Evolutionary conservation across 53 echinoderm and acorn worm species (phyloP).

Genomic region (Zoroaster sp.): DNA sequence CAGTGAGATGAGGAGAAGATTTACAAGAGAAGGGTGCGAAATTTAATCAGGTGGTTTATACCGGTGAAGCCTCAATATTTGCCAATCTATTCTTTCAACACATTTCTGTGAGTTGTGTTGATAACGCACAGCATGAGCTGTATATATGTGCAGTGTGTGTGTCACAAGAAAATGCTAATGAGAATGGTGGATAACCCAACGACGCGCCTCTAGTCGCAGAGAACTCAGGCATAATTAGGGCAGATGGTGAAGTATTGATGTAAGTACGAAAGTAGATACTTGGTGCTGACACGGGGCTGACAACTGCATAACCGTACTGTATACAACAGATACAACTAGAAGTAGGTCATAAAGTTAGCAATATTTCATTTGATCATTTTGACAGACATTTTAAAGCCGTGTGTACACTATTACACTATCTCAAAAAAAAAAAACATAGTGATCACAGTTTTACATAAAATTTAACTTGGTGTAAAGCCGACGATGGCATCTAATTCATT

Average conservation of each 20-base stretch:
- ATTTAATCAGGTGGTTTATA: background rate
- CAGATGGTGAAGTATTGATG: background rate
- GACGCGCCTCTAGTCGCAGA: background rate
- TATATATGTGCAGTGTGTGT: too few relatives aligned
- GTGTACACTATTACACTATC: too few relatives aligned
- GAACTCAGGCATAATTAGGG: background rate
- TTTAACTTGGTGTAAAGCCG: too few relatives aligned
- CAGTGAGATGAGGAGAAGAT: too few relatives aligned
- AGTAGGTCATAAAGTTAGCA: background rate
- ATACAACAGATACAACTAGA: background rate
- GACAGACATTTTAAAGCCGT: too few relatives aligned
- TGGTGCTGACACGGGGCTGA: background rate
- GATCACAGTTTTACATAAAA: too few relatives aligned
- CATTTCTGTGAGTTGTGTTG: background rate
- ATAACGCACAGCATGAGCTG: background rate
- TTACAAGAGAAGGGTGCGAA: background rate
- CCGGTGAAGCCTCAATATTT: background rate
- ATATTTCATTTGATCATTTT: too few relatives aligned
- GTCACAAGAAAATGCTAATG: background rate
- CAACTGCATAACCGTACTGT: background rate
- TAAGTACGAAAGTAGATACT: background rate
- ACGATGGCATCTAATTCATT: too few relatives aligned
- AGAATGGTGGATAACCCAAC: background rate
- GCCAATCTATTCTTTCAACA: background rate
- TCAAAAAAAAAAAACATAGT: too few relatives aligned